Conservation (phyloP, 2,888 invertebrate genomes). For the Harpagoxenus sublaevis region DNA sequence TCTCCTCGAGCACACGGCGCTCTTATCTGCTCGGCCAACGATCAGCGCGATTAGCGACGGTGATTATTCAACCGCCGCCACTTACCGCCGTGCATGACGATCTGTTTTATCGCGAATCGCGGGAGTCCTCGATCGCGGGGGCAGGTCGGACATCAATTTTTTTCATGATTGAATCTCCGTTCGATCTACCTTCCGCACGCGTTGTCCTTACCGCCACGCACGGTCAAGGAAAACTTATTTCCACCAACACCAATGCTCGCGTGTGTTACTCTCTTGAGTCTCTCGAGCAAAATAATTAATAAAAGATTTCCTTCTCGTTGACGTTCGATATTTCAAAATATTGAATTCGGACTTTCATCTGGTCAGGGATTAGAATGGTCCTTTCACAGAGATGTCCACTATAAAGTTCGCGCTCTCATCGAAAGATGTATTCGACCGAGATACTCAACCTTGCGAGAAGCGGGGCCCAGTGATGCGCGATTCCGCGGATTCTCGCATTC, state of each 20-base stretch:
- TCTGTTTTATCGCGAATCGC: constrained; percentile 67
- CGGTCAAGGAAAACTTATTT: not conserved
- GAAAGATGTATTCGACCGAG: not conserved
- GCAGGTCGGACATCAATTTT: not conserved
- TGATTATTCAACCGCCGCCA: constrained; percentile 71
- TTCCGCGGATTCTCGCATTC: constrained; percentile 31
- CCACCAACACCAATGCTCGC: not conserved
- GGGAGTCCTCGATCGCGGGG: constrained; percentile 56
- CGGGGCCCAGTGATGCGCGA: constrained; percentile 17
- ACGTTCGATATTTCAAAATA: not conserved
- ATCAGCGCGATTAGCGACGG: constrained; percentile 68
- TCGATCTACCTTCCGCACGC: not conserved
- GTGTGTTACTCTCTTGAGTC: not conserved
- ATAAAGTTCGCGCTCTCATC: not conserved
- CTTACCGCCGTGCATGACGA: constrained; percentile 62
- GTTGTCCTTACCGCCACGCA: not conserved
- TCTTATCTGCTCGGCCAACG: constrained; percentile 70
- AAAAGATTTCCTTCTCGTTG: not conserved
- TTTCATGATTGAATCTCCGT: not conserved
- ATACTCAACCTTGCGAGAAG: constrained; percentile 27
- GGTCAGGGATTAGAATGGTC: not conserved
- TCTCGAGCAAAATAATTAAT: not conserved
- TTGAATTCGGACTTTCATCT: not conserved
- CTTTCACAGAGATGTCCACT: not conserved
- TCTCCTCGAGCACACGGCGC: constrained; percentile 21